Evolutionary conservation across 2,797 vertebrate genomes (phyloP).

Genomic region (Pseudomugil gertrudae): DNA sequence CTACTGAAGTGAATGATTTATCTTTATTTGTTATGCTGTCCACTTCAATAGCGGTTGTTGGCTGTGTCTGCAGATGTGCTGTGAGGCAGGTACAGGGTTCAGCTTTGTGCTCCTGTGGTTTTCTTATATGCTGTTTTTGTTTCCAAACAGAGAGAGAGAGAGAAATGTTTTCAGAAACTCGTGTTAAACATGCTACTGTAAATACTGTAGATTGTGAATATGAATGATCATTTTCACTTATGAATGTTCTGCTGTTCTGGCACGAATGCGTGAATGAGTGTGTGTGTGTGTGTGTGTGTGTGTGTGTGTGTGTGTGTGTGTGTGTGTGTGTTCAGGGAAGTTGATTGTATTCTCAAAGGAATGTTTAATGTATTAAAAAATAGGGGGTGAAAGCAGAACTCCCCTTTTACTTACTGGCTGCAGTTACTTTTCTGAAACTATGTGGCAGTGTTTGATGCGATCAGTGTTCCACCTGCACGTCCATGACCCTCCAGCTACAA

Average conservation of each 20-base stretch:
- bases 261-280: constrained; percentile 25
- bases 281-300: constrained; percentile 34
- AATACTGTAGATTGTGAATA: constrained; percentile 71
- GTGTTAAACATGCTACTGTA: constrained; percentile 61
- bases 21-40: constrained; percentile 31
- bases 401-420: constrained; percentile 49
- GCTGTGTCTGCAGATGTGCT: constrained; percentile 29
- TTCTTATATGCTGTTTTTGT: constrained; percentile 43
- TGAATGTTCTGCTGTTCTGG: constrained; percentile 58
- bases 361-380: constrained; percentile 60
- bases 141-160: constrained; percentile 11
- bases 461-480: constrained; percentile 51
- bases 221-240: constrained; percentile 67
- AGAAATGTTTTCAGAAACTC: constrained; percentile 42
- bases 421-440: constrained; percentile 45
- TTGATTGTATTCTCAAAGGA: constrained; percentile 72
- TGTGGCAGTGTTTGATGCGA: constrained; percentile 25
- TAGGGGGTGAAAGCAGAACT: constrained; percentile 14
- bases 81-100: constrained; percentile 44
- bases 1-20: constrained; percentile 20
- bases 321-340: constrained; percentile 45
- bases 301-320: constrained; percentile 26
- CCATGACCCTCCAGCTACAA: constrained; percentile 38
- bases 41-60: neutral
- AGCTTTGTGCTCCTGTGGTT: constrained; percentile 44